Conservation (phyloP, 2,797 vertebrate species). For the Staurois parvus region DNA sequence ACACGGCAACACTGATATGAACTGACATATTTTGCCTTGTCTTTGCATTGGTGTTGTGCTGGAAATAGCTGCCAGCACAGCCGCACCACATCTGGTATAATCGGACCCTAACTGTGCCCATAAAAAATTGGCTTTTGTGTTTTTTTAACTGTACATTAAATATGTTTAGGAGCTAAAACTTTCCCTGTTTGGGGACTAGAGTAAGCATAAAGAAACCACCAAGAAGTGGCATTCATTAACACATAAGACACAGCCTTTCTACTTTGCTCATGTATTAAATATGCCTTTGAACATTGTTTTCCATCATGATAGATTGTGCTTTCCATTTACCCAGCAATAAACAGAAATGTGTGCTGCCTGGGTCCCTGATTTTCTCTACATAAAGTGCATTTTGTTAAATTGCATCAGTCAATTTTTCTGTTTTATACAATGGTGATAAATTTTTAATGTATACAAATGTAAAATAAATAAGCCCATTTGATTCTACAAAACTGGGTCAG, state of each 20-base stretch:
- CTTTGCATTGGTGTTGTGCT: no score
- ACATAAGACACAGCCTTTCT: neutral
- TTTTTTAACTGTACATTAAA: no score
- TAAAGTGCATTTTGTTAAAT: slow-evolving; percentile 9
- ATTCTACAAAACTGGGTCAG: slow-evolving; percentile 71
- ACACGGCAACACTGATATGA: no score
- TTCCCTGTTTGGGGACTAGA: neutral
- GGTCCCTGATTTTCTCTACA: slow-evolving; percentile 2
- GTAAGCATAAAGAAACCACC: neutral
- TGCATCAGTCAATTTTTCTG: slow-evolving; percentile 24
- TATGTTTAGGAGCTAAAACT: neutral
- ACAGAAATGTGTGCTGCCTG: slow-evolving; percentile 9
- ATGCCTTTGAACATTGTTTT: neutral
- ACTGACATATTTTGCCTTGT: no score
- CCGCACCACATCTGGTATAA: no score
- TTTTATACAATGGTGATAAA: slow-evolving; percentile 19
- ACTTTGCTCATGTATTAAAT: slow-evolving; percentile 27
- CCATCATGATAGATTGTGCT: slow-evolving; percentile 7
- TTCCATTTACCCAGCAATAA: slow-evolving; percentile 12
- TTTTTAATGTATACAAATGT: slow-evolving; percentile 60
- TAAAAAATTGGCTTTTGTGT: no score
- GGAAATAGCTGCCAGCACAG: no score
- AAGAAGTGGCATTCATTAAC: slow-evolving; percentile 20
- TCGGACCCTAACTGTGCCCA: no score
- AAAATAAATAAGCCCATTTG: slow-evolving; percentile 64